Base-by-base conservation (phyloP, 2,888 invertebrate genomes). In the Eueremaeus valkanovi region DNA sequence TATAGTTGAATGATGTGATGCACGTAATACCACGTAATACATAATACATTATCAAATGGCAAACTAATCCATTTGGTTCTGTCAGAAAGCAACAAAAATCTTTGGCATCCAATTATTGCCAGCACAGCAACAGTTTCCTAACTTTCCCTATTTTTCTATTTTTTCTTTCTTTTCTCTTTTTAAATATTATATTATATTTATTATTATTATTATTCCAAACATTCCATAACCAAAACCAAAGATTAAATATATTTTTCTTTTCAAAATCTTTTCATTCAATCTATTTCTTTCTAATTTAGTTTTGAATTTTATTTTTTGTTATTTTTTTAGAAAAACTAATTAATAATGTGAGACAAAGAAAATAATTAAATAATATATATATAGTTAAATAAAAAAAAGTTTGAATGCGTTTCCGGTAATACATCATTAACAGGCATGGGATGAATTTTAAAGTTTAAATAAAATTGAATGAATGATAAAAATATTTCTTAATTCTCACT, bases 21-120 rank as follows among this genome's bases (percentile, higher is more conserved):
- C 63, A 63, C 63, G 63, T 63, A 63, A 63, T 58, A 58, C 58
- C 58, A 58, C 58, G n/a, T n/a, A n/a, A n/a, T n/a, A n/a, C n/a
- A n/a, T 58, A 58, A 58, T 63, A 63, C 63, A 63, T 63, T 63
- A 63, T 63, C 33, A 63, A 63, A 63, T 21, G 63, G 63, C 63
- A 63, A 63, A 63, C 63, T 63, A 63, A 63, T 63, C 63, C 63
- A 63, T 63, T 63, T 63, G 33, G 63, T 63, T 63, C 63, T 21
- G 63, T 63, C 63, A 63, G 63, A 63, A 63, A 36, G 18, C 36
- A 63, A 63, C 29, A 63, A 63, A 63, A 63, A n/a, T 63, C 63
- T 63, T 63, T 33, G 33, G 13, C 31, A 63, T 63, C 33, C 63
- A 63, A 63, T 63, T 63, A 63, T 63, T 63, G 58, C 58, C 58